Conservation (phyloP, 2,888 invertebrate species). For the Scaptodrosophila latifasciaeformis region DNA sequence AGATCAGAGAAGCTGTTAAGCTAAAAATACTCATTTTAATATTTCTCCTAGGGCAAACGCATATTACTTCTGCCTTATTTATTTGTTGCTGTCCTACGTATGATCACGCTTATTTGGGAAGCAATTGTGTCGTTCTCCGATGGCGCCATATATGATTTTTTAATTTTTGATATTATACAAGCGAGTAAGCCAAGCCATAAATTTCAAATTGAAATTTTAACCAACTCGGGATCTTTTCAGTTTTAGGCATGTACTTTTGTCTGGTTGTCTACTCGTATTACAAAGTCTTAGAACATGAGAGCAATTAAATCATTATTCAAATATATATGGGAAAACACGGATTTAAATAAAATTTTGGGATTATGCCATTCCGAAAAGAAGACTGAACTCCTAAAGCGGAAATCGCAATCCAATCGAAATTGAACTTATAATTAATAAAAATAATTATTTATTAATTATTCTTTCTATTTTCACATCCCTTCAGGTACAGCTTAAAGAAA, state of each 20-base stretch:
- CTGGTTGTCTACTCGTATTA: slow-evolving; percentile 50
- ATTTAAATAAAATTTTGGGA: no score
- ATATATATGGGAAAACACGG: no score
- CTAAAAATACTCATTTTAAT: neutral
- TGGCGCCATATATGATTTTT: slow-evolving; percentile 36
- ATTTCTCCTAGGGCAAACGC: slow-evolving; percentile 23
- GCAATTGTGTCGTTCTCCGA: slow-evolving; percentile 19
- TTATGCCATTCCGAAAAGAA: no score
- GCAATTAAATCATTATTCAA: no score
- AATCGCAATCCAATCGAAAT: no score
- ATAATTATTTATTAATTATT: no score
- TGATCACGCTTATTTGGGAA: slow-evolving; percentile 29
- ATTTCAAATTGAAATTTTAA: no score
- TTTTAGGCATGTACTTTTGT: slow-evolving; percentile 44
- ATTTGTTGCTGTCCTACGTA: slow-evolving; percentile 30
- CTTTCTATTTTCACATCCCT: no score
- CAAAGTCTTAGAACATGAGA: no score
- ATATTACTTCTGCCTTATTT: slow-evolving; percentile 40
- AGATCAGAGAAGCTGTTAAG: neutral
- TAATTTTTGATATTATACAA: slow-evolving; percentile 44
- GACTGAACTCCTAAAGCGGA: no score
- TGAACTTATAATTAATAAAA: no score
- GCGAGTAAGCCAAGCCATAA: slow-evolving; percentile 20
- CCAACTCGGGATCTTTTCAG: slow-evolving; percentile 28
- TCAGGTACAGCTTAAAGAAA: no score